Evolutionary conservation across 1,140 invertebrate species (phyloP).

Genomic region (silkworm (Bombyx mori)): DNA sequence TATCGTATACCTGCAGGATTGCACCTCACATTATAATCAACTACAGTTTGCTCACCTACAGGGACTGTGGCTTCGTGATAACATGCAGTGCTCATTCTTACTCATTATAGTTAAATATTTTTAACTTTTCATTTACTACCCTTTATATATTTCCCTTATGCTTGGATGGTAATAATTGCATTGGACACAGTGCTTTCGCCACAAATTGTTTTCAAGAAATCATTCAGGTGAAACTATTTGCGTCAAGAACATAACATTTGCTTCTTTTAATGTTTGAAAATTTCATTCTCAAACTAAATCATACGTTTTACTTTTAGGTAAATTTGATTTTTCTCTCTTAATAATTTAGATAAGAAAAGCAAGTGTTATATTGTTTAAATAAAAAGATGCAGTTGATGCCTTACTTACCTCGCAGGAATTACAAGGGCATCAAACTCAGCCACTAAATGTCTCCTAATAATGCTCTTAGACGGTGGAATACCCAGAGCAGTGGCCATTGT

Average conservation of each 20-base stretch:
- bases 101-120: no score
- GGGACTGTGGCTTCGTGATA: slow-evolving; percentile 26
- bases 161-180: no score
- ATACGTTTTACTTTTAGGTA: no score
- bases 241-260: slow-evolving; percentile 7
- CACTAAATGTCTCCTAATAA: slow-evolving; percentile 90
- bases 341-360: slow-evolving; percentile 7
- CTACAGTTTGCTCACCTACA: slow-evolving; percentile 58
- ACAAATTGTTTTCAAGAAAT: not conserved
- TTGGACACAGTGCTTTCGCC: slow-evolving; percentile 1
- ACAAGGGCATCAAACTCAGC: slow-evolving; percentile 92
- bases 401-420: slow-evolving; percentile 87
- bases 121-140: no score
- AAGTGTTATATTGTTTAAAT: slow-evolving; percentile 26
- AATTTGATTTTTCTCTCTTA: no score
- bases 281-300: no score
- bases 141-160: no score
- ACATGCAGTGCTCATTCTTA: slow-evolving; percentile 45
- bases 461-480: slow-evolving; percentile 93
- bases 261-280: not conserved
- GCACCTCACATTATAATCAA: slow-evolving; percentile 68
- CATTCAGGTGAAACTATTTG: no score
- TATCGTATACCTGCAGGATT: slow-evolving; percentile 81
- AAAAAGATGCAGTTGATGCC: slow-evolving; percentile 9
- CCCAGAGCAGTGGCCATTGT: slow-evolving; percentile 94